Evolutionary conservation across 2,797 vertebrate species (phyloP).

Genomic region (Pangasius larnaudii): DNA sequence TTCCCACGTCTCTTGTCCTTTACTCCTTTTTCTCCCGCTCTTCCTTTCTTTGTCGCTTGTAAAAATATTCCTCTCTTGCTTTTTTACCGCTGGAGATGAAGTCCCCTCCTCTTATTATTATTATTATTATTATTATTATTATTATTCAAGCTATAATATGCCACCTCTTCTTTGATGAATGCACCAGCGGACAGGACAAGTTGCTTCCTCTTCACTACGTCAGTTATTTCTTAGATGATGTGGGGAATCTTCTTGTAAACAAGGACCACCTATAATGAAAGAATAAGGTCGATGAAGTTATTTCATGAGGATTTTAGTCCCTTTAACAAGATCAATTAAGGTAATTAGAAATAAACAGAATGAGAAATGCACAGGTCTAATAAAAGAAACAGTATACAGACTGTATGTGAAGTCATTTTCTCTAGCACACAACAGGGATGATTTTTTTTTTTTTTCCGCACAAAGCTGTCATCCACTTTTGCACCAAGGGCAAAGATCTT

Average conservation of each 20-base stretch:
- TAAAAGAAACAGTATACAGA: neutral
- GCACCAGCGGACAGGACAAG: conserved; percentile 9
- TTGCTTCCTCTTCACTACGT: conserved; percentile 28
- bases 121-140: no score
- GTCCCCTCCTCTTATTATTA: neutral
- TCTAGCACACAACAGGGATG: neutral
- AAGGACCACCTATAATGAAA: conserved; percentile 28
- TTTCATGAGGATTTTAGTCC: neutral
- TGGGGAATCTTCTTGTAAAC: conserved; percentile 10
- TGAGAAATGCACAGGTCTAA: neutral
- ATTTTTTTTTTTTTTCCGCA: neutral
- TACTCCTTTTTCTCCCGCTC: neutral
- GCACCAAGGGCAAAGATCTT: neutral
- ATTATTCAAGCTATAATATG: neutral
- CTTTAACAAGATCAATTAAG: neutral
- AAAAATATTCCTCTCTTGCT: neutral
- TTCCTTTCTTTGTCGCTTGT: neutral
- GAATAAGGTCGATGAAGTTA: neutral
- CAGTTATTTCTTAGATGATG: conserved; percentile 25
- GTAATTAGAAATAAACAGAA: neutral
- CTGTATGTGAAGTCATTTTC: neutral
- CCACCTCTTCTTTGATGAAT: conserved; percentile 5
- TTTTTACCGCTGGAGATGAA: neutral
- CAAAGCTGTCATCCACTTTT: neutral
- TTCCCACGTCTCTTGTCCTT: neutral